Evolutionary conservation across 2,797 vertebrate species (phyloP), one percentile per base, ranked within the genome.

Genomic region (Darevskia nairensis): DNA sequence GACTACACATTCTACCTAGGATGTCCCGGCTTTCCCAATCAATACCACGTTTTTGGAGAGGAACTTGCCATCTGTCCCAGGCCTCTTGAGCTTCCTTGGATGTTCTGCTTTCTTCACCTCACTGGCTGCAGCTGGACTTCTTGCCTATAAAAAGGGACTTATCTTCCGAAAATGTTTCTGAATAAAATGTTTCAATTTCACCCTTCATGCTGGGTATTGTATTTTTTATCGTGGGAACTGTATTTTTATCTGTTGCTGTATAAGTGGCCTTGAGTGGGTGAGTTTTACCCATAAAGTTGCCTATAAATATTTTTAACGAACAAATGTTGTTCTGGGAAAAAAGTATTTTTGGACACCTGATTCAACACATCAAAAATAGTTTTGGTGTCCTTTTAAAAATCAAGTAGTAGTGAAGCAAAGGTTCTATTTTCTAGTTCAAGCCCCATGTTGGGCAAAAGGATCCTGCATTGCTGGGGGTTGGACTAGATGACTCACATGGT

Each of bases 11-110:
- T 92, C 93, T 44, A 72, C 72, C 3, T 86, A 97, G 97, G 97
- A 97, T 44, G 96, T 97, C 71, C 97, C 96, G 92, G 91, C 95
- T 35, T 23, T 0, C 3, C 96, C 96, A 1, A 96, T 97, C 90
- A 77, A 89, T 76, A 94, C 83, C 50, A 96, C 82, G 46, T 97
- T 97, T 94, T 96, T 95, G 96, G 96, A 97, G 83, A 97, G 96
- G 87, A 96, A 96, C 89, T 94, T 97, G 71, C 97, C 97, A 0
- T 97, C 97, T 0, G 94, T 95, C 0, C 44, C 89, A 0, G 97
- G 97, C 86, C 91, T 97, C 44, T 89, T 97, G 87, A 95, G 91
- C 93, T 94, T 97, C 80, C 44, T 97, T 71, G 95, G 96, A 84
- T 93, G 92, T 82, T 94, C 96, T 1, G 3, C 92, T 44, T 93